These are phyloP conservation scores for fruit fly (Drosophila melanogaster) DNA, from an alignment of 1,140 invertebrate genomes.

Conservation along the genomic window Release_6_plus_ISO1_MT NC_004354.4:11390001-11390500, in stretches of 20 bases:
- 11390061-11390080: conserved; percentile 27
- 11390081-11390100: conserved; percentile 19
- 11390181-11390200: conserved; percentile 13
- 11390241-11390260: conserved; percentile 29
- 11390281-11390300: not conserved
- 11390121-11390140: conserved; percentile 30
- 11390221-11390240: conserved; percentile 52
- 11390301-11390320: conserved; percentile 19
- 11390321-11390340: conserved; percentile 63
- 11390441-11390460: conserved; percentile 87
- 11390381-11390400: conserved; percentile 21
- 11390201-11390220: conserved; percentile 42
- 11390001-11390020: conserved; percentile 3
- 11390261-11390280: conserved; percentile 21
- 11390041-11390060: not conserved
- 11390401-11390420: conserved; percentile 7
- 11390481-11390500: conserved; percentile 86
- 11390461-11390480: conserved; percentile 91
- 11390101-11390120: conserved; percentile 13
- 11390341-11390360: conserved; percentile 39
- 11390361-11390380: conserved; percentile 29
- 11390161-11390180: conserved; percentile 16
- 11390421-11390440: not conserved
- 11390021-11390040: not conserved
- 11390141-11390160: conserved; percentile 24